These are phyloP conservation scores for Papilio glaucus DNA, from an alignment of 1,140 invertebrate species.

Conservation along the genomic window DNA sequence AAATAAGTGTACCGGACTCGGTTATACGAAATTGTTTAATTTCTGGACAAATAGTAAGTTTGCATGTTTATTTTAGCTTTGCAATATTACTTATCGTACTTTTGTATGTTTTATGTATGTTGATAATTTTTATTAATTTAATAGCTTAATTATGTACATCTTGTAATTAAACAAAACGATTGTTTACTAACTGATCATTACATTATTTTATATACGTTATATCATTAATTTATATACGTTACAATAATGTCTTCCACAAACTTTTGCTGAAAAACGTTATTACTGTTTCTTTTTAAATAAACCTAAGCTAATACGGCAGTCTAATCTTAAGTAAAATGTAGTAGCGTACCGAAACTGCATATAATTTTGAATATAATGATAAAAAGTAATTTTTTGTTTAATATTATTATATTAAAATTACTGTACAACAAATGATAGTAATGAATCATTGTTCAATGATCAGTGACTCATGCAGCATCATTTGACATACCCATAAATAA, in stretches of 20 bases:
- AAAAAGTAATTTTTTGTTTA: background rate
- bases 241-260: background rate
- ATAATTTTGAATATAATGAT: background rate
- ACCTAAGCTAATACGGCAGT: background rate
- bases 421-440: background rate
- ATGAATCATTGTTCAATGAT: background rate
- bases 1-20: constrained; percentile 30
- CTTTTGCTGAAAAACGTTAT: background rate
- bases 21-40: constrained; percentile 6
- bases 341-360: background rate
- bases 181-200: background rate
- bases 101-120: background rate
- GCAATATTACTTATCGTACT: background rate
- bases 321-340: background rate
- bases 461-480: background rate
- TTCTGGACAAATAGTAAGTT: constrained; percentile 21
- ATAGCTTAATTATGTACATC: background rate
- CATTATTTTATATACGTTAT: background rate
- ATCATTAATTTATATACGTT: background rate
- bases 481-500: background rate
- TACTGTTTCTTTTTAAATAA: background rate
- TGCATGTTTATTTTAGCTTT: background rate
- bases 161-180: background rate
- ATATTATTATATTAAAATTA: too few species aligned
- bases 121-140: background rate